These are phyloP conservation scores for Microtus oregoni DNA, from an alignment of 2,113 vertebrate genomes.

Conservation along the genomic window DNA sequence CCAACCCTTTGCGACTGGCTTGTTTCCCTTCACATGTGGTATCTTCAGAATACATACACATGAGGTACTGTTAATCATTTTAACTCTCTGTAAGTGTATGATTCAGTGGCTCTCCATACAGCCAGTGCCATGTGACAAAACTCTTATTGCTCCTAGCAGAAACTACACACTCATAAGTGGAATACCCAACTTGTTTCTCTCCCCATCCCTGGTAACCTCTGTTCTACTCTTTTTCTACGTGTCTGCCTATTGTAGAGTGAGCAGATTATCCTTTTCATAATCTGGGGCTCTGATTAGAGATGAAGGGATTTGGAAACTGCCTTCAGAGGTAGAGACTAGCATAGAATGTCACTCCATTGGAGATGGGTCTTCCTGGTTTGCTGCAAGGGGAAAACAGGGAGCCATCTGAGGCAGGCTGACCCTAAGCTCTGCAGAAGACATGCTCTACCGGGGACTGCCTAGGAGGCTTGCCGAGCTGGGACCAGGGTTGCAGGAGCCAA, in stretches of 20 bases:
- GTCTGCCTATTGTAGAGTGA: neutral
- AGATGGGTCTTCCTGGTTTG: rapidly evolving
- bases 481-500: neutral
- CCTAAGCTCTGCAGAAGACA: rapidly evolving
- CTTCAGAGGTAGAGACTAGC: neutral
- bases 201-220: too few relatives aligned
- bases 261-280: too few relatives aligned
- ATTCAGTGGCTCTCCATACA: neutral
- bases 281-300: neutral
- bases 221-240: neutral
- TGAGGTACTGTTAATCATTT: neutral
- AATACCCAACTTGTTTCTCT: neutral
- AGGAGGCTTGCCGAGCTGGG: neutral
- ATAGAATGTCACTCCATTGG: rapidly evolving
- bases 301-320: neutral
- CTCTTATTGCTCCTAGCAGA: neutral
- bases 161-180: neutral
- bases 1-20: neutral
- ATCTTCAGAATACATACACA: neutral
- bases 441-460: neutral
- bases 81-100: neutral
- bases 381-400: neutral
- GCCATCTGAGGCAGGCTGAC: neutral
- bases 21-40: neutral
- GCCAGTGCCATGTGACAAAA: neutral